phyloP scores from a whole-genome alignment of 2,797 vertebrate species.

The Manis pentadactyla region DNA sequence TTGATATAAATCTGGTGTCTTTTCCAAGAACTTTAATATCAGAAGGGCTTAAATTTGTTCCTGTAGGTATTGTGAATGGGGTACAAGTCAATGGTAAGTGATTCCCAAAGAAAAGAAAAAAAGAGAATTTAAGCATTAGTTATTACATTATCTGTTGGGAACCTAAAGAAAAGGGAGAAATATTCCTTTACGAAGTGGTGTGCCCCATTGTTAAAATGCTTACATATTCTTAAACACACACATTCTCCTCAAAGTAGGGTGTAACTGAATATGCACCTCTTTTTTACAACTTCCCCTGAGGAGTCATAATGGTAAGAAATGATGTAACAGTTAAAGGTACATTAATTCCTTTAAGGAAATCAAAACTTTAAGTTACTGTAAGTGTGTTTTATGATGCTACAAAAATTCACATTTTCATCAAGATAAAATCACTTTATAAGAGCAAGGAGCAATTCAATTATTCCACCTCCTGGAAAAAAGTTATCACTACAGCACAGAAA shows the following conservation, averaged over 20 bases:
- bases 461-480: not conserved
- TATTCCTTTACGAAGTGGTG: not conserved
- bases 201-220: not conserved
- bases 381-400: not conserved
- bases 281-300: not conserved
- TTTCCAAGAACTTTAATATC: not conserved
- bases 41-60: not conserved
- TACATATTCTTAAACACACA: not conserved
- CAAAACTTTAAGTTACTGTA: not conserved
- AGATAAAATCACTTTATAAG: not conserved
- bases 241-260: not conserved
- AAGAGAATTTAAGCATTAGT: not conserved
- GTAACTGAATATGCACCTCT: not conserved
- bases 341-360: not conserved
- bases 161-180: not conserved
- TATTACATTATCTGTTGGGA: not conserved
- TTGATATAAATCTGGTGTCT: not conserved
- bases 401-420: not conserved
- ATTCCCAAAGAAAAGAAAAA: not conserved
- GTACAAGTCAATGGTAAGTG: not conserved
- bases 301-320: not conserved
- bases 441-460: not conserved
- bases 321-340: not conserved
- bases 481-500: not conserved
- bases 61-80: not conserved